Base-by-base conservation (phyloP, 2,797 vertebrate genomes). In the Numenius phaeopus region DNA sequence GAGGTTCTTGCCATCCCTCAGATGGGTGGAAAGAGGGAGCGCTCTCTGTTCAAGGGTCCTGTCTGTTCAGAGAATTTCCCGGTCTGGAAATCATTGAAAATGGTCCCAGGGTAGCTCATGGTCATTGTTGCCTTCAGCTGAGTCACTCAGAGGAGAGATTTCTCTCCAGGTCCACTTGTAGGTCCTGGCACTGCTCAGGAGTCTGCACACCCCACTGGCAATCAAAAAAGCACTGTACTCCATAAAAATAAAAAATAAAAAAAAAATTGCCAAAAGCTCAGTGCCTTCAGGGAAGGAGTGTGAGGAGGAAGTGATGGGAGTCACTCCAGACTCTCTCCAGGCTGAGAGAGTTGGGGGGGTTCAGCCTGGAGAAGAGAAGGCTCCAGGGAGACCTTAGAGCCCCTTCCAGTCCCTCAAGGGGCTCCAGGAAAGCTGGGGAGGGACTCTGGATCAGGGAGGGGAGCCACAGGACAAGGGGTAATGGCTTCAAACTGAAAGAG, bases 171-270 rank as follows among this genome's bases (percentile, higher is more conserved):
- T 89, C 27, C 2, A 4, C 16, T 21, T 82, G 37, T 44, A 72
- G n/a, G 32, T 71, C 12, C 42, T 90, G 69, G 19, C 30, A 29
- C n/a, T 79, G 30, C 46, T 89, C 52, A 72, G 85, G 24, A 82
- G 39, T 49, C 78, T 93, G 44, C 50, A 22, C 23, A 23, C 10
- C 11, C 24, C 23, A 13, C 24, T 46, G 44, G 7, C 7, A 19
- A 8, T 22, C 32, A 32, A 47, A 50, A 87, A 44, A 46, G 6
- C 29, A 20, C 18, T 20, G 21, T 16, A 9, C 7, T 75, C 34
- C 7, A 2, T 30, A 18, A 12, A 55, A 44, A 20, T n/a, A 1
- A 34, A 4, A 5, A n/a, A 57, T 5, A 3, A 52, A 29, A 12
- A 54, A 54, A 2, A 10, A 19, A 21, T 39, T 37, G 23, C 21